phyloP scores from a whole-genome alignment of 2,113 vertebrate species.

The Lampris incognitus region DNA sequence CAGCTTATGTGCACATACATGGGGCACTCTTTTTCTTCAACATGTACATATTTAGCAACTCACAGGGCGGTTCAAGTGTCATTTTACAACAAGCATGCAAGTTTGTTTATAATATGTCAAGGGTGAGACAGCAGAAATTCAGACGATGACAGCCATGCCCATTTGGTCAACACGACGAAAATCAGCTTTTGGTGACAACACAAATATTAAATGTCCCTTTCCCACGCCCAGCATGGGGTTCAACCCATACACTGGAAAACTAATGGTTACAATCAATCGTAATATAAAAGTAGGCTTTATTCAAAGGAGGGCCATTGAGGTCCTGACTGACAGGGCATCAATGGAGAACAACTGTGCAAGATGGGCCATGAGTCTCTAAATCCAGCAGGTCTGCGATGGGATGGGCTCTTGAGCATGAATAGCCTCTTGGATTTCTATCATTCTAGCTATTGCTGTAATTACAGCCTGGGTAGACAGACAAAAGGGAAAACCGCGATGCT shows the following conservation, averaged over 20 bases:
- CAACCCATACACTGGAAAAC: not conserved
- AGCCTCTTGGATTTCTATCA: conserved; percentile 21
- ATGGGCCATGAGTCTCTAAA: not conserved
- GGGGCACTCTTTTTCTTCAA: not conserved
- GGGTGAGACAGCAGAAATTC: no score
- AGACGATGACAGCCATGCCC: no score
- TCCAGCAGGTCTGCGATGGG: conserved; percentile 28
- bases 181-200: not conserved
- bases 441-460: conserved; percentile 7
- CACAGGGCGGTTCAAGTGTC: not conserved
- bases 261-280: not conserved
- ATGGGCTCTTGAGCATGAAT: conserved; percentile 22
- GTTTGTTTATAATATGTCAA: not conserved
- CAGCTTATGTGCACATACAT: not conserved
- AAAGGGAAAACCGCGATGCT: conserved; percentile 18
- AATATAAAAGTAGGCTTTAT: not conserved
- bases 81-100: not conserved
- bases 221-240: not conserved
- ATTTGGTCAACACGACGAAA: not conserved
- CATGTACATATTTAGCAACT: not conserved
- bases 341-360: not conserved
- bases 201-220: no score
- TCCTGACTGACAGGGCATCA: conserved; percentile 1
- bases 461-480: not conserved
- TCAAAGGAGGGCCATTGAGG: not conserved